phyloP scores from a whole-genome alignment of 1,140 invertebrate genomes.

The Pseudomyrmex cubaensis region DNA sequence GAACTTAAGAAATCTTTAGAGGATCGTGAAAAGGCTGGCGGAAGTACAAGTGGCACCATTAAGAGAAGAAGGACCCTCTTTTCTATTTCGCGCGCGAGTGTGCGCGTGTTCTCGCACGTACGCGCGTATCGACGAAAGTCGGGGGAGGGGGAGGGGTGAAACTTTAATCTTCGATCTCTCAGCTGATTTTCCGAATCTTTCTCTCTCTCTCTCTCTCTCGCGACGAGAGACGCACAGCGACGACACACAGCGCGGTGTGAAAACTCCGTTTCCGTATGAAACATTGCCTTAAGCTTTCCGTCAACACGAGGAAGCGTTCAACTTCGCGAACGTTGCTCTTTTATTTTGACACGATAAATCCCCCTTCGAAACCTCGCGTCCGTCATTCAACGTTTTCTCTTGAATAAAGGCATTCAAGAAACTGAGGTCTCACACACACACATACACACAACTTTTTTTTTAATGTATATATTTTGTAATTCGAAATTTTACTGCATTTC shows the following conservation, averaged over 20 bases:
- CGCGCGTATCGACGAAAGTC: constrained; percentile 18
- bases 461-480: too few species aligned
- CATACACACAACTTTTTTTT: neutral
- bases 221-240: too few species aligned
- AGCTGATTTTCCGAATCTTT: constrained; percentile 26
- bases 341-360: constrained; percentile 33
- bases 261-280: constrained; percentile 37
- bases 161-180: constrained; percentile 37
- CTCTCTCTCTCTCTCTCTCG: too few species aligned
- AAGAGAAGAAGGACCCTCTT: constrained; percentile 40
- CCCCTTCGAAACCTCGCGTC: neutral
- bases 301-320: constrained; percentile 1
- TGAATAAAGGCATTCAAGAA: neutral
- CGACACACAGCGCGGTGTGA: constrained; percentile 1
- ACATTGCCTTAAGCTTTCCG: constrained; percentile 23
- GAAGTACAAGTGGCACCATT: constrained; percentile 57
- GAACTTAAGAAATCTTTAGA: constrained; percentile 57
- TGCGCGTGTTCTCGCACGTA: neutral
- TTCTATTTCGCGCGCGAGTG: constrained; percentile 28
- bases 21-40: constrained; percentile 46
- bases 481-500: neutral
- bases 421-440: neutral
- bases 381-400: neutral
- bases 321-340: constrained; percentile 12
- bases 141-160: neutral